These are phyloP conservation scores for Sterrhoptilus dennistouni DNA, from an alignment of 2,113 vertebrate species.

Conservation along the genomic window DNA sequence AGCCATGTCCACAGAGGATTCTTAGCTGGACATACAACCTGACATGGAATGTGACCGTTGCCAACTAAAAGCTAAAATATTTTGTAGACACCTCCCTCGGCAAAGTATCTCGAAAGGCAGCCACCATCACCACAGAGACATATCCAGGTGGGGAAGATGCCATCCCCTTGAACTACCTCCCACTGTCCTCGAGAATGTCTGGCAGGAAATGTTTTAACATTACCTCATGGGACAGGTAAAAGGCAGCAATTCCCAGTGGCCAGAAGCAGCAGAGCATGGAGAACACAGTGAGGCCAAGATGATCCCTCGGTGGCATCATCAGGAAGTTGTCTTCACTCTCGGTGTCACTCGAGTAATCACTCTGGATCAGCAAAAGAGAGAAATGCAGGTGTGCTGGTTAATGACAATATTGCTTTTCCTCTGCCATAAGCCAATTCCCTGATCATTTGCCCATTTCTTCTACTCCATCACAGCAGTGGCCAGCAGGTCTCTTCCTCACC, in stretches of 20 bases:
- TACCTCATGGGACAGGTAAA: conserved; percentile 92
- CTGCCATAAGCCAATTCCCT: neutral
- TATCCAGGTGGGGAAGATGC: neutral
- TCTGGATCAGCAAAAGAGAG: conserved; percentile 73
- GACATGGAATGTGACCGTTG: neutral
- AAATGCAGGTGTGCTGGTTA: neutral
- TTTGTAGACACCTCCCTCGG: neutral
- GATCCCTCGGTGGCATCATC: conserved; percentile 89
- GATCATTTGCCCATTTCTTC: neutral
- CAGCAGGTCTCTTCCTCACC: neutral
- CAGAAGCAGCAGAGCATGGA: conserved; percentile 98
- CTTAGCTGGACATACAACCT: neutral
- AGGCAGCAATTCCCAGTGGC: conserved; percentile 92
- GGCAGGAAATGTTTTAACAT: neutral
- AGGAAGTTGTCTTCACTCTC: conserved; percentile 95
- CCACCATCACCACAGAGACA: neutral
- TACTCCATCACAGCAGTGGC: neutral
- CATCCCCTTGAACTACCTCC: neutral
- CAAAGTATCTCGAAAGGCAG: neutral
- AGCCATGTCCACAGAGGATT: neutral
- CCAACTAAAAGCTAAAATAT: neutral
- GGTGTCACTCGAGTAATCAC: conserved; percentile 90
- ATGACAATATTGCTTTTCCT: neutral
- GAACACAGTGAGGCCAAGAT: conserved; percentile 93
- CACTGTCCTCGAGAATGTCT: neutral